Base-by-base conservation (phyloP, 1,140 invertebrate genomes). In the Pachyrhynchus sulphureomaculatus region DNA sequence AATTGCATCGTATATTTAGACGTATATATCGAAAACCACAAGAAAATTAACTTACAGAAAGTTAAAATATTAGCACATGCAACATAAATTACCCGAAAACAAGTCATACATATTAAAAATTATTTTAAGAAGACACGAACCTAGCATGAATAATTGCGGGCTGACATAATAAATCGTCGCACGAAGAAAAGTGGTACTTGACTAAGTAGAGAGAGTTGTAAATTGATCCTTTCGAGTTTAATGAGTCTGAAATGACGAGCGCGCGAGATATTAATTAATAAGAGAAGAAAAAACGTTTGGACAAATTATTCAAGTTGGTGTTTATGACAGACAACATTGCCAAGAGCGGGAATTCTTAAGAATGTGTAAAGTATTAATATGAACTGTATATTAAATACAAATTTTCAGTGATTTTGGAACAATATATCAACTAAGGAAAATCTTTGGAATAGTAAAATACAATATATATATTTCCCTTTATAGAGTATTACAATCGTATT, bases 241-340 rank as follows among this genome's bases (percentile, higher is more conserved):
- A 71, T 71, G 69, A 71, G 67, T 29, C 51, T 17, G 23, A 49
- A 57, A 68, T 71, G 69, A 71, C 60, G 59, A 33, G 67, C 65
- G 61, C 48, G 53, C 45, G 48, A 56, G 26, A 65, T 68, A 68
- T 70, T 68, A 68, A 70, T 70, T 70, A 68, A 64, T 70, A 68
- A 66, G 54, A 60, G 58, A 66, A 62, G 64, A 60, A 60, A 67
- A 67, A 68, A 59, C 47, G n/a, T 63, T 42, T 51, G 59, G 64
- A 71, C 71, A 73, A 73, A 71, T 68, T 65, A 64, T 57, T 55
- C 29, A 42, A 51, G 52, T 62, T 66, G 56, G 51, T 63, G 44
- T 59, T 69, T 72, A 72, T 71, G 71, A 72, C 71, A 44, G 20
- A 21, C 41, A 24, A 12, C 4, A 4, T 36, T 36, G 13, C 34